These are phyloP conservation scores for Passer domesticus DNA, from an alignment of 2,113 vertebrate genomes.

Conservation along the genomic window DNA sequence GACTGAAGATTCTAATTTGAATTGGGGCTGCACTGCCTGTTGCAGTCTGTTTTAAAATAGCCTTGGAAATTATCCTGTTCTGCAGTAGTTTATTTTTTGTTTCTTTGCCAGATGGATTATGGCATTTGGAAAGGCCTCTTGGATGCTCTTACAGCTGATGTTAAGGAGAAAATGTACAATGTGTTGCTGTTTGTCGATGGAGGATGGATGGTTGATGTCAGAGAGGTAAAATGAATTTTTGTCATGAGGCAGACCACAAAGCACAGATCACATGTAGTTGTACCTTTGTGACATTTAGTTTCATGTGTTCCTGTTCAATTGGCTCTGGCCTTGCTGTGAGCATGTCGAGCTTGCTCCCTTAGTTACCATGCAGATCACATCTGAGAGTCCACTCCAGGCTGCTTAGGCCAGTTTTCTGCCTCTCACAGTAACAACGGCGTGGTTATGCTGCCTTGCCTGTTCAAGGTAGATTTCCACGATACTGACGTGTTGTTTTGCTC, in stretches of 20 bases:
- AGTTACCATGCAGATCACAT: not conserved
- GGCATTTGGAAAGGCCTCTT: constrained; percentile 87
- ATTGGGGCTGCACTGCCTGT: not conserved
- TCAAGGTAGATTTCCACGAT: not conserved
- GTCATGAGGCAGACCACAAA: accelerated
- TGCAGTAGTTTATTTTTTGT: not conserved
- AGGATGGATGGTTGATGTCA: constrained; percentile 97
- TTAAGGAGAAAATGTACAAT: constrained; percentile 97
- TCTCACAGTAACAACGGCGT: accelerated
- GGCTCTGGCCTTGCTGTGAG: not conserved
- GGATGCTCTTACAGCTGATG: constrained; percentile 88
- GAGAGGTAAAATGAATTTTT: constrained; percentile 79
- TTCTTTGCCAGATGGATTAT: constrained; percentile 81
- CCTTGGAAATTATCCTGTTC: not conserved
- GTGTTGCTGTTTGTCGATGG: constrained; percentile 96
- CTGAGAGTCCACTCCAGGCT: not conserved
- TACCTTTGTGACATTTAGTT: not conserved
- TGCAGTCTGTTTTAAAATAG: constrained; percentile 2
- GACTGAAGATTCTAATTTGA: not conserved
- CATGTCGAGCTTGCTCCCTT: not conserved
- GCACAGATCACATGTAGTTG: not conserved
- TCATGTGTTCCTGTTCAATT: not conserved
- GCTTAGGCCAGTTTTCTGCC: not conserved
- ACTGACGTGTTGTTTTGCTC: accelerated
- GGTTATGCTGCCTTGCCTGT: not conserved